These are phyloP conservation scores for Acanthaster planci DNA, from an alignment of 35 echinoderm and acorn worm genomes.

Conservation along the genomic window DNA sequence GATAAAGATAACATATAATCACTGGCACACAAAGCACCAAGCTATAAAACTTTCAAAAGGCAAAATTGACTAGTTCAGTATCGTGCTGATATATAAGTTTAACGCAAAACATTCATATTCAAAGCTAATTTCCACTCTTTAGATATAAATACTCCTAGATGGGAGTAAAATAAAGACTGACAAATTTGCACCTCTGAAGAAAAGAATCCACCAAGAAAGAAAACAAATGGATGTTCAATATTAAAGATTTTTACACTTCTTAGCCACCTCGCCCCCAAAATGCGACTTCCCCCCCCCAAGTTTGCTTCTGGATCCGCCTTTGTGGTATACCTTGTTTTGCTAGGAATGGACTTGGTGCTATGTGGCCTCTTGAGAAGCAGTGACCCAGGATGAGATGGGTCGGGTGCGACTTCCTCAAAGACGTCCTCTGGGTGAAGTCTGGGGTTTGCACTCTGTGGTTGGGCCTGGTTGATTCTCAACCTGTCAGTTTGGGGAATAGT, in stretches of 20 bases:
- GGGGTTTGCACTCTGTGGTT: neutral
- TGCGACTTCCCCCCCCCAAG: neutral
- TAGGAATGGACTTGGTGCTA: conserved; percentile 73
- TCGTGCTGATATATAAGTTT: no score
- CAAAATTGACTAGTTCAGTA: no score
- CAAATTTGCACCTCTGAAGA: no score
- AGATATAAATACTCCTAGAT: no score
- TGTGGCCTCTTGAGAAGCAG: conserved; percentile 56
- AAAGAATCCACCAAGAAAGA: no score
- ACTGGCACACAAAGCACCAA: no score
- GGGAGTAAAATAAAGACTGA: no score
- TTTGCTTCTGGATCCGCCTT: neutral
- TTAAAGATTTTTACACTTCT: neutral
- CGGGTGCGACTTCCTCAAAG: conserved; percentile 22
- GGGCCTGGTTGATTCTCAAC: conserved; percentile 40
- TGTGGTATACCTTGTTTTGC: conserved; percentile 85
- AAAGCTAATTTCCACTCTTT: no score
- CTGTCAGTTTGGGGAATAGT: conserved; percentile 9
- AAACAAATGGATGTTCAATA: neutral
- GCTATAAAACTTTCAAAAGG: no score
- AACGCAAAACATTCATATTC: no score
- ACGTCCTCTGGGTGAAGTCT: neutral
- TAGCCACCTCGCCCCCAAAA: neutral
- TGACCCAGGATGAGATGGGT: neutral
- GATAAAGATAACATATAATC: no score